phyloP scores from a whole-genome alignment of 2,113 vertebrate genomes.

The Cromileptes altivelis region DNA sequence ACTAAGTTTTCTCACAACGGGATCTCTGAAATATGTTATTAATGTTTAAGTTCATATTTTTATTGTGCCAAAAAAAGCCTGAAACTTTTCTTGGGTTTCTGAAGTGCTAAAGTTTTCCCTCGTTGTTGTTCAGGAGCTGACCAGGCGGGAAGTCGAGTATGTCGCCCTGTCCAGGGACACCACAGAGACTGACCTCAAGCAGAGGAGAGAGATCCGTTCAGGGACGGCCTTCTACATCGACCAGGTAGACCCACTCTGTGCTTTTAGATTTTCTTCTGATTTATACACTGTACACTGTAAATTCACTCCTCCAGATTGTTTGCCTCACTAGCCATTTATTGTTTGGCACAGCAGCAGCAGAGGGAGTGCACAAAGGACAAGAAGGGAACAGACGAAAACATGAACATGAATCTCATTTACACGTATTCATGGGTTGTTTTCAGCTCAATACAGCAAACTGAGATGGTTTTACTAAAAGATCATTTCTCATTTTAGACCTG shows the following conservation, averaged over 20 bases:
- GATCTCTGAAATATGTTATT: background rate
- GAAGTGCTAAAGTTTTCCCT: background rate
- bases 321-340: background rate
- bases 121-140: conserved; percentile 89
- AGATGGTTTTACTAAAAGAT: background rate
- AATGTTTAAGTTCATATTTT: background rate
- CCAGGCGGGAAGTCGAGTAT: conserved; percentile 94
- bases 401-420: background rate
- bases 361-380: background rate
- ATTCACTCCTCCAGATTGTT: background rate
- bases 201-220: conserved; percentile 93
- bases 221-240: conserved; percentile 97
- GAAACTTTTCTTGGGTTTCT: background rate
- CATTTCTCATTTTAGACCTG: background rate
- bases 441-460: background rate
- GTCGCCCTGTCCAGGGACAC: conserved; percentile 95
- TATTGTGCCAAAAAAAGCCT: background rate
- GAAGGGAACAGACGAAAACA: background rate
- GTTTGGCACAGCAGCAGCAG: background rate
- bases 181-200: conserved; percentile 97
- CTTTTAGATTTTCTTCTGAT: background rate
- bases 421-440: background rate
- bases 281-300: background rate
- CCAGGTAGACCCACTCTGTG: conserved; percentile 83
- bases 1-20: background rate